Evolutionary conservation across 2,113 vertebrate genomes (phyloP), one percentile per base, ranked within the genome.

Genomic region (Lepus europaeus): DNA sequence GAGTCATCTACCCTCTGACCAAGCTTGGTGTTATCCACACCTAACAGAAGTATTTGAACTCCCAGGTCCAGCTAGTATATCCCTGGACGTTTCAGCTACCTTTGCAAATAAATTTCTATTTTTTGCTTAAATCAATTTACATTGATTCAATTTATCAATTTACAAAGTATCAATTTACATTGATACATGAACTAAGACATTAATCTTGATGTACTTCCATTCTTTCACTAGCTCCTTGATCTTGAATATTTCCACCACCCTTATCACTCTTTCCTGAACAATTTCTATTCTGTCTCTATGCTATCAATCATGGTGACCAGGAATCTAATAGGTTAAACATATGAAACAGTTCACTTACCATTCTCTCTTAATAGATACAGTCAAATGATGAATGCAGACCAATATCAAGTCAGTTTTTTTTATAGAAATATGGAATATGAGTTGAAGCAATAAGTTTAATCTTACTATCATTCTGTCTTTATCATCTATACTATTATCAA

Each of bases 71-170:
- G 12, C 23, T 45, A 69, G 36, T 23, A 64, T 14, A 70, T 1
- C 3, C 31, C 45, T 14, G 22, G 27, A 29, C n/a, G 70, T 89
- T 90, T 78, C 29, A 84, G 33, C 17, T 56, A 59, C n/a, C 59
- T 51, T 23, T 49, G 22, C 23, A 33, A 84, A 84, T 68, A 88
- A 63, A 39, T 83, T 74, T 25, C 4, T 16, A 72, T 51, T 74
- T 90, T 90, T 93, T 93, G n/a, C n/a, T 59, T 59, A 61, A 68
- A 31, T 25, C 66, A 73, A n/a, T 83, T 78, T 79, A 84, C 20
- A 5, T n/a, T 88, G 53, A 8, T 12, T 27, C 22, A 6, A 59
- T 4, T 45, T 45, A 45, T 6, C 45, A 45, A 45, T 45, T 7
- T 45, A 45, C 45, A 45, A 45, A 45, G 6, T 45, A 31, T 25